Evolutionary conservation across 2,113 vertebrate species (phyloP), one percentile per base, ranked within the genome.

Genomic region (Esox niger): DNA sequence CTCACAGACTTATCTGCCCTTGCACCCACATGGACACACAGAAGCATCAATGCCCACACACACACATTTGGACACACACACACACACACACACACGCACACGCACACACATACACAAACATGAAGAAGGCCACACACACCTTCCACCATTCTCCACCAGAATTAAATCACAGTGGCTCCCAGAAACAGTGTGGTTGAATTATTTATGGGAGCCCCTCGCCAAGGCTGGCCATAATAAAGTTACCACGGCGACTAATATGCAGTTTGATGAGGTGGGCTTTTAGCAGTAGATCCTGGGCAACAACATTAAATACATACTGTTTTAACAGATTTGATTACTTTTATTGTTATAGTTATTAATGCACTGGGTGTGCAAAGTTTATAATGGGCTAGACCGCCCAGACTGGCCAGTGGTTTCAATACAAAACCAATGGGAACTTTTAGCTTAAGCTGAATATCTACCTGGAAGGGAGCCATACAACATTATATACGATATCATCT

Each of bases 261-360:
- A 84, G 86, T 89, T 88, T 92, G 89, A 92, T 91, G 87, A 91
- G 87, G 80, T 90, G 80, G 84, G 89, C 87, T 89, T 90, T 90
- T 88, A 90, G 87, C 78, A 33, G 76, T 69, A 79, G 86, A 82
- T 90, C 84, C 74, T 71, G 71, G 84, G 81, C 80, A 2, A 10
- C 79, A 89, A 82, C 87, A 90, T 90, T 90, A 90, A 91, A 87
- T 81, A 88, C 86, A 89, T 89, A 91, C 91, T 90, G 88, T 91
- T 91, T 90, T 88, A 85, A 90, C 80, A 86, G 81, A 90, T 90
- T 90, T 86, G 82, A 90, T 90, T 90, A 88, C 78, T 73, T 84
- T 91, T 86, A 91, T 90, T 88, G 82, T 90, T 90, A 89, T 91
- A 90, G 82, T 91, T 91, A 91, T 91, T 90, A 91, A 90, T 90